A percentile compares a stretch with the other conserved stretches of the same genome.
Conservation (phyloP, 2,113 vertebrate genomes). For the Melozone crissalis region DNA sequence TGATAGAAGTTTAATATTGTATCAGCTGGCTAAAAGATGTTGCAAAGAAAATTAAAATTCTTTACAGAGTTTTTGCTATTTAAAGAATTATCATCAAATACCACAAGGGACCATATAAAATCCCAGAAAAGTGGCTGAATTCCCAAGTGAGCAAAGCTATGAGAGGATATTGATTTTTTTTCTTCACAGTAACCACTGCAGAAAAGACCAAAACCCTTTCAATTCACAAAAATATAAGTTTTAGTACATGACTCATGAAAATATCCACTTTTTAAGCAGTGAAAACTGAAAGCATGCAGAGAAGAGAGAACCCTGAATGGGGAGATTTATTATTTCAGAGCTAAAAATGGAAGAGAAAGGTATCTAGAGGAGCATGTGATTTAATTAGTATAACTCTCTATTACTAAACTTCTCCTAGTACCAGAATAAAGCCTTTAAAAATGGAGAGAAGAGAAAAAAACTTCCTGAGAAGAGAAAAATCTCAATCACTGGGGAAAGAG, state of each 20-base stretch:
- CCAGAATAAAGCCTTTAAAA: not conserved
- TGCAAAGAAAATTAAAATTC: not conserved
- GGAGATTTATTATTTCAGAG: not conserved
- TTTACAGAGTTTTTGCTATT: not conserved
- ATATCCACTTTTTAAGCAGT: not conserved
- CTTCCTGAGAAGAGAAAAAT: not conserved
- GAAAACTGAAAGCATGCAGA: not conserved
- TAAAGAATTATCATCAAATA: not conserved
- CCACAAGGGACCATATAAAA: not conserved
- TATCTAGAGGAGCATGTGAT: not conserved
- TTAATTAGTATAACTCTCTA: not conserved
- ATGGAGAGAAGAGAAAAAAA: not conserved
- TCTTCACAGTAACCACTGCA: not conserved
- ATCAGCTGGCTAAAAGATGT: not conserved
- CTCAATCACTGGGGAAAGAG: not conserved
- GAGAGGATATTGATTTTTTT: not conserved
- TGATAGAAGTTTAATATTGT: not conserved
- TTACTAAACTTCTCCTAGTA: not conserved
- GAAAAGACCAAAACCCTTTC: not conserved
- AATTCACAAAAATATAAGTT: not conserved
- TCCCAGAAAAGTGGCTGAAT: not conserved
- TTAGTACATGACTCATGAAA: not conserved
- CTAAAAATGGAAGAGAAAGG: not conserved
- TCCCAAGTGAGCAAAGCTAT: not conserved
- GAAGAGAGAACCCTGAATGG: not conserved